Base-by-base conservation (phyloP, 1,140 invertebrate species). In the Oryzaephilus surinamensis region DNA sequence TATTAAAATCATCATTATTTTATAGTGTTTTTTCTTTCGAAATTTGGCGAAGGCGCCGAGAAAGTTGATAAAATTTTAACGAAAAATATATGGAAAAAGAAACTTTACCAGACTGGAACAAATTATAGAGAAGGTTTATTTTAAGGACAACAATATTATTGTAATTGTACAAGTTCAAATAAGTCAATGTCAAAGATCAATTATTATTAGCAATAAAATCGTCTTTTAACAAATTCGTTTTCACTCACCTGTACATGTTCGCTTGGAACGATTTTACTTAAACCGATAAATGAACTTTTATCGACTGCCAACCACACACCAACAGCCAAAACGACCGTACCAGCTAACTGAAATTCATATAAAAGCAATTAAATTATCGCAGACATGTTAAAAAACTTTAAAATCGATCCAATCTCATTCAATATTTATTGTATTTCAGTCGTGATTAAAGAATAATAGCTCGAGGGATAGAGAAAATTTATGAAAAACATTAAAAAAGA, bases 291-390 rank as follows among this genome's bases (percentile, higher is more conserved):
- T 6, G 81, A 79, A 43, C 67, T 71, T 48, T 74, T 74, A 58
- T 85, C 81, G 10, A 76, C 73, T 12, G 75, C 69, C 3, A 86
- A 60, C 81, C 82, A 87, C 59, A 85, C 76, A 50, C 83, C 84
- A 30, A 83, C 66, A 10, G 76, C 75, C 29, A 86, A 61, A 30
- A 84, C 74, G 33, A 74, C 74, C 52, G 77, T 76, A 50, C 83
- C 83, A 45, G 76, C 67, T 51, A 85, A 58, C 83, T 87, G 65
- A 38, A 74, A 71, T n/a, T n/a, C n/a, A 39, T 44, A 47, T 41
- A 45, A 38, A 42, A 50, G 48, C 10, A 24, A 24, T 31, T 29
- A 46, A 27, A 39, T 40, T 45, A 10, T 43, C 16, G 13, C 29
- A 34, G 17, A 13, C 38, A 32, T 38, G 20, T 34, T 32, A 19